Evolutionary conservation across 2,113 vertebrate species (phyloP).

Genomic region (Regulus satrapa): DNA sequence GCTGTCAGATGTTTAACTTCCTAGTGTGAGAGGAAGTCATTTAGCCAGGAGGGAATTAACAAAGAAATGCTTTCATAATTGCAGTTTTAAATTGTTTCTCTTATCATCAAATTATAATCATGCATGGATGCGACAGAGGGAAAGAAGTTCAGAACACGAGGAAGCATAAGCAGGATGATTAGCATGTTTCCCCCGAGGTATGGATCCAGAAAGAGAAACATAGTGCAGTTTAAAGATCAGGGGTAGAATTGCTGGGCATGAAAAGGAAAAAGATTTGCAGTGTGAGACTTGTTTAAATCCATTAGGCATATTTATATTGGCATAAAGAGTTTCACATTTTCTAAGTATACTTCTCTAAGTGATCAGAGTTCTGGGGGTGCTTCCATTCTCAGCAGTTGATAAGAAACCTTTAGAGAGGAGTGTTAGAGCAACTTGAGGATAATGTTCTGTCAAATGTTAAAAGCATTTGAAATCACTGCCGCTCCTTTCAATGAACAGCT

Average conservation of each 20-base stretch:
- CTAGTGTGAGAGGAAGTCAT: conserved; percentile 31
- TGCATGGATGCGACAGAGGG: not conserved
- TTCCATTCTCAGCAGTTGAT: not conserved
- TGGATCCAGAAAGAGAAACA: not conserved
- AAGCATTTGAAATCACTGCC: not conserved
- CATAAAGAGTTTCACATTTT: not conserved
- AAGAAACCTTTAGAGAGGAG: not conserved
- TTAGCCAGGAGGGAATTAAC: conserved; percentile 28
- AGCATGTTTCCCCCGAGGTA: not conserved
- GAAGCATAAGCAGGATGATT: not conserved
- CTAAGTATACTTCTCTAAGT: not conserved
- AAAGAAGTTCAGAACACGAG: not conserved
- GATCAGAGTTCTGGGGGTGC: not conserved
- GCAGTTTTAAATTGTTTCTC: conserved; percentile 31
- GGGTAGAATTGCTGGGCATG: not conserved
- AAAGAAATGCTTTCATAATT: conserved; percentile 36
- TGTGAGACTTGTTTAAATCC: not conserved
- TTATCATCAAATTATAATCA: conserved; percentile 29
- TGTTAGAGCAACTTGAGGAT: not conserved
- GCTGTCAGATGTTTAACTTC: conserved; percentile 43
- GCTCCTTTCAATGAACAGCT: not conserved
- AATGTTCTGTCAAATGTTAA: not conserved
- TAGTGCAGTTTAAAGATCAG: not conserved
- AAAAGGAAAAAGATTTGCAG: not conserved
- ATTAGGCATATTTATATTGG: not conserved